phyloP scores from a whole-genome alignment of 2,113 vertebrate genomes.

The Pteronura brasiliensis region DNA sequence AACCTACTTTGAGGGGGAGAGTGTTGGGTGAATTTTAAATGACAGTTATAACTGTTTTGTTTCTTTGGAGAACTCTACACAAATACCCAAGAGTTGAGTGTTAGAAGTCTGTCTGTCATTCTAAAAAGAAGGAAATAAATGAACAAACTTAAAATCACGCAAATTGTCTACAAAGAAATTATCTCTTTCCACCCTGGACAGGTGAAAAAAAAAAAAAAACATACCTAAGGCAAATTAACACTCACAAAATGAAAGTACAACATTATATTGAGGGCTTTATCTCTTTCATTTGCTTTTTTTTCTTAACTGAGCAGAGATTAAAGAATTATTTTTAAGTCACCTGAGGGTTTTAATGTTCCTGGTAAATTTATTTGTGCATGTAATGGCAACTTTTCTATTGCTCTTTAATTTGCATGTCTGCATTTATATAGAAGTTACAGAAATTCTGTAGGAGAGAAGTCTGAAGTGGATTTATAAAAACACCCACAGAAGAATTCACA shows the following conservation, averaged over 20 bases:
- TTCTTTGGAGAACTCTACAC: neutral
- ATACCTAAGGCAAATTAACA: neutral
- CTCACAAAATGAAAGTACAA: neutral
- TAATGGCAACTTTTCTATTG: neutral
- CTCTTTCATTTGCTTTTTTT: slow-evolving; percentile 13
- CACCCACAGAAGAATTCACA: neutral
- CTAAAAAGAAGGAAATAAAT: neutral
- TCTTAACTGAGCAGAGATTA: neutral
- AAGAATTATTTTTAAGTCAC: slow-evolving; percentile 6
- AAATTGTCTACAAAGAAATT: neutral
- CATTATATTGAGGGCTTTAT: neutral
- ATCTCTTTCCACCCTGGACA: neutral
- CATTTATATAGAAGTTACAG: neutral
- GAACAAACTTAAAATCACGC: neutral
- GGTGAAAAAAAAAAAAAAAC: neutral
- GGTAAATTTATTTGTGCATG: neutral
- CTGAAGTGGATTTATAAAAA: neutral
- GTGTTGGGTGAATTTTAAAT: neutral
- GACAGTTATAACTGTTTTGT: neutral
- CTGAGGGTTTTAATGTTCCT: neutral
- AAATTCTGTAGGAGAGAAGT: neutral
- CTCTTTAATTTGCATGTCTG: neutral
- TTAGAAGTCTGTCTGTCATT: neutral
- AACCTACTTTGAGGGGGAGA: neutral
- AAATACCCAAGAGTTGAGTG: neutral